Base-by-base conservation (phyloP, 1,140 invertebrate genomes). In the Drosophila pandora region DNA sequence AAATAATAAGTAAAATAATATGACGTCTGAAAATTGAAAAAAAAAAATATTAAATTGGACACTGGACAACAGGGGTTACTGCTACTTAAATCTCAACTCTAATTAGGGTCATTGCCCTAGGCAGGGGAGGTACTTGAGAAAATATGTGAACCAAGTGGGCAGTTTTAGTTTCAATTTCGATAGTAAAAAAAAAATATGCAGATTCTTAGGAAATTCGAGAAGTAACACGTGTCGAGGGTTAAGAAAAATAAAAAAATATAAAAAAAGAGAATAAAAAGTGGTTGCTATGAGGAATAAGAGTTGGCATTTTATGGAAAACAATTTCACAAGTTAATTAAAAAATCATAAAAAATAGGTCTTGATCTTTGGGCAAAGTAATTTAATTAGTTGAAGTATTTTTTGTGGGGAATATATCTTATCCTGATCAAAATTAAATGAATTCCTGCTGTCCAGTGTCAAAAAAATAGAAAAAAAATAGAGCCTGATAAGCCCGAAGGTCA, bases 401-500 rank as follows among this genome's bases (percentile, higher is more conserved):
- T 17, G 0, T 17, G 17, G 17, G 17, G 17, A 17, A 17, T 17
- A 17, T 8, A 8, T 32, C 30, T 32, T 32, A 55, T 41, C 37
- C 37, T 17, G 21, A 13, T 8, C 30, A 2, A 32, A 32, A 32
- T 34, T 34, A 47, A n/a, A 47, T 17, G 17, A 50, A 55, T 56
- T 30, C 10, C 34, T 52, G 53, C 25, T 25, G 72, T 2, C 21
- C 7, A 68, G 62, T 76, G 62, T 60, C 22, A 21, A 8, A 39
- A 52, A 17, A 17, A 17, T 17, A 17, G 1, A 17, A 28, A 28
- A 28, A 28, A 28, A 28, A 28, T 8, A 32, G 53, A 10, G 30
- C 25, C 57, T 71, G 82, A 88, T 88, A 87, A 88, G 82, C 83
- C 65, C 60, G 78, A 85, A 87, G 82, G 82, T 87, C 82, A 88